Evolutionary conservation across 2,888 invertebrate genomes (phyloP), one percentile per base, ranked within the genome.

Genomic region (Nematopogon swammerdamellus): DNA sequence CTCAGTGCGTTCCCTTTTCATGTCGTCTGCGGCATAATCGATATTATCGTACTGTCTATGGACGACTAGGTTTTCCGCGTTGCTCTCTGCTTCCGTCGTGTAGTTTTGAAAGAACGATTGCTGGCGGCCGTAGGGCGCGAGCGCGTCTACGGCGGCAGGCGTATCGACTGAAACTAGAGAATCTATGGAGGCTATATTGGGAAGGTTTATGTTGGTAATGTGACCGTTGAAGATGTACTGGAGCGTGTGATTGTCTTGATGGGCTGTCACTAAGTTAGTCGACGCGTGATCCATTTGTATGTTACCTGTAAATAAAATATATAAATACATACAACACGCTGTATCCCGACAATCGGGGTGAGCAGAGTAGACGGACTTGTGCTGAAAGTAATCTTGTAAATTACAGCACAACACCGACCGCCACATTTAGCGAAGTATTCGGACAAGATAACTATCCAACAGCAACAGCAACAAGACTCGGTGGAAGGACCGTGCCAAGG

Each of bases 31-130:
- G 18, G 10, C 10, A 4, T 45, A 18, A 18, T 11, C 45, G 5
- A 18, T 4, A 6, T 45, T 20, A 2, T 45, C 19, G 6, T 47
- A 47, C 18, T 75, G 70, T 57, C 68, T 62, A 25, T 74, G 68
- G 0, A 77, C 54, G 2, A 77, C 75, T 58, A 79, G 56, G 46
- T 79, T 79, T 55, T 77, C 75, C 0, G 79, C 76, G 19, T 76
- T 73, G 20, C 75, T 74, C 45, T 71, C 57, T 19, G 48, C 51
- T 11, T 16, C 62, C 1, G 60, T 57, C 0, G 59, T 54, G 54
- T 64, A 74, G 48, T 63, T 69, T 53, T 70, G 72, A 1, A 65
- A 53, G 53, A 68, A 76, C 45, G 64, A 70, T 49, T 68, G 72
- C 0, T 62, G 58, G 29, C 73, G 60, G 0, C 69, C 55, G 53